Evolutionary conservation across 2,797 vertebrate genomes (phyloP).

Genomic region (Diceros bicornis): DNA sequence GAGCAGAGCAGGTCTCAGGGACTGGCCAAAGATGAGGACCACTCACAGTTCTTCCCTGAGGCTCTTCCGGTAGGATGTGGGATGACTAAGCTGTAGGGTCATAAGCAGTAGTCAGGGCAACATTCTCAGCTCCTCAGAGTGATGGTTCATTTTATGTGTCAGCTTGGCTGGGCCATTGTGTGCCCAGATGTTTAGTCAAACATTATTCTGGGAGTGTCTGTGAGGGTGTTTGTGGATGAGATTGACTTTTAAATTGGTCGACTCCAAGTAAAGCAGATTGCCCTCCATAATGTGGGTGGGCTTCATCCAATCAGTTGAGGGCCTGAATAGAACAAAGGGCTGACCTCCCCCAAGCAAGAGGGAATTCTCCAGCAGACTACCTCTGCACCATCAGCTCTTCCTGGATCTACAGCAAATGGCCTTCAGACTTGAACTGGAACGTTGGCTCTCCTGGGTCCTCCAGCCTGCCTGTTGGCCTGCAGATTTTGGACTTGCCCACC

Average conservation of each 20-base stretch:
- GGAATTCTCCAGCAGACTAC: not conserved
- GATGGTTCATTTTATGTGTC: not conserved
- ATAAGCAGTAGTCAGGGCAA: not conserved
- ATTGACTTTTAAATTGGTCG: not conserved
- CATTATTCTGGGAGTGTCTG: not conserved
- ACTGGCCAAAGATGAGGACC: too few relatives aligned
- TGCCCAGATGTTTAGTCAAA: not conserved
- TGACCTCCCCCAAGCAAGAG: not conserved
- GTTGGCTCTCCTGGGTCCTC: not conserved
- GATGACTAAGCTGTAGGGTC: not conserved
- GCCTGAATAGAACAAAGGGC: not conserved
- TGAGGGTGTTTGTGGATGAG: not conserved
- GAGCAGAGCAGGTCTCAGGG: not conserved
- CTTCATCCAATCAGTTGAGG: not conserved
- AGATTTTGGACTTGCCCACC: not conserved
- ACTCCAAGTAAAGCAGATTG: not conserved
- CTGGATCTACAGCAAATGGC: not conserved
- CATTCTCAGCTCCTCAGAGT: not conserved
- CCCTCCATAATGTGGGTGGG: not conserved
- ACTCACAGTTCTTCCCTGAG: not conserved
- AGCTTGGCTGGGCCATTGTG: not conserved
- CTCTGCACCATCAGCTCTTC: not conserved
- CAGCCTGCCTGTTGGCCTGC: not conserved
- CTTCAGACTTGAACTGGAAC: not conserved
- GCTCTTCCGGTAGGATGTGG: not conserved